These are phyloP conservation scores for Eurytemora carolleeae DNA, from an alignment of 1,140 invertebrate species.

Conservation along the genomic window DNA sequence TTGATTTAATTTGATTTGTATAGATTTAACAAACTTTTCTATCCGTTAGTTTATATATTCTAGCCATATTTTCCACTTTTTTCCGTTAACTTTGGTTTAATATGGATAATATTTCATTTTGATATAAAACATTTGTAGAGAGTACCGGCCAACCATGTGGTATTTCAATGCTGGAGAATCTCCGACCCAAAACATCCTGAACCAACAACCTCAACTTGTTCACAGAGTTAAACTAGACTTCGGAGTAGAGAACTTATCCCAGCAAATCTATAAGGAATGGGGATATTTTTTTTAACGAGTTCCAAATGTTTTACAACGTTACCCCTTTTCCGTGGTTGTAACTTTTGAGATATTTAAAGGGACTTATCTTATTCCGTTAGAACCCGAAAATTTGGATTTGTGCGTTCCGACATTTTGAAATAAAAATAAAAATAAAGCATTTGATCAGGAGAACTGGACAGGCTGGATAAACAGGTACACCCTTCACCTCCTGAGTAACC, in stretches of 20 bases:
- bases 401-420: too few relatives aligned
- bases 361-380: too few relatives aligned
- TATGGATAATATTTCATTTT: not conserved
- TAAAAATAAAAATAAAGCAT: too few relatives aligned
- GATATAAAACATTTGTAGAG: not conserved
- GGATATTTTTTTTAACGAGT: too few relatives aligned
- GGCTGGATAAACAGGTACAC: not conserved
- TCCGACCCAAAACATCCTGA: conserved; percentile 11
- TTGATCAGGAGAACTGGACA: too few relatives aligned
- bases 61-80: not conserved
- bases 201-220: conserved; percentile 4
- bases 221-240: conserved; percentile 11
- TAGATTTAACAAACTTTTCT: too few relatives aligned
- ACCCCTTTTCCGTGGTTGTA: too few relatives aligned
- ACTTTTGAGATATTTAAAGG: too few relatives aligned
- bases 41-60: not conserved
- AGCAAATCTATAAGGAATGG: conserved; percentile 16
- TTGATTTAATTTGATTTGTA: too few relatives aligned
- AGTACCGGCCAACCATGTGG: conserved; percentile 10
- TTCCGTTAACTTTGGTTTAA: not conserved
- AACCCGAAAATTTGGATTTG: too few relatives aligned
- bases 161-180: conserved; percentile 16
- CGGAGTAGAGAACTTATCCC: conserved; percentile 10
- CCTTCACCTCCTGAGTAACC: not conserved
- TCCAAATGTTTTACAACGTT: too few relatives aligned